Base-by-base conservation (phyloP, 2,797 vertebrate species). In the Heterohyrax brucei region DNA sequence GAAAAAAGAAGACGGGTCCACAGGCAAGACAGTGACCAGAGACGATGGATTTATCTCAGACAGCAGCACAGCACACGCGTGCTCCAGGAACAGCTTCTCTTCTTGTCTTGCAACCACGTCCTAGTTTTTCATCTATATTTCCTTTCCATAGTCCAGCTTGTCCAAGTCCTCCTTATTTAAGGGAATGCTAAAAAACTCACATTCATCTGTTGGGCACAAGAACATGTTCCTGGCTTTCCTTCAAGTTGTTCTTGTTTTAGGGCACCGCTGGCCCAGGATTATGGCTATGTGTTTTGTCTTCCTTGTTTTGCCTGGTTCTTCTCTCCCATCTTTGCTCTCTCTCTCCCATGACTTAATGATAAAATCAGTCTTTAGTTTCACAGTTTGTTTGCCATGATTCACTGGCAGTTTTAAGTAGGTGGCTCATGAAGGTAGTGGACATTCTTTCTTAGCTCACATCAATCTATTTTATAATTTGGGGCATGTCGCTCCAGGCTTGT, bases 401-500 rank as follows among this genome's bases (percentile, higher is more conserved):
- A 95, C 72, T 87, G 97, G 85, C 77, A 94, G 89, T 97, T 98
- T 97, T 89, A 93, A 95, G 68, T 56, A 97, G 80, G 95, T 86
- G 24, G 93, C 80, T 95, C 19, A 5, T 64, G 95, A 91, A 93
- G 86, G 79, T 33, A n/a, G 83, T 86, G 82, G 88, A 81, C 73
- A 39, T 44, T 90, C 3, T 76, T 93, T 64, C 28, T 76, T 76
- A 33, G 70, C 82, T 78, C 9, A 16, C 81, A 44, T 33, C 13
- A 0, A 44, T 79, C 97, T 98, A 98, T 97, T 99, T 99, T 98
- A 98, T 98, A 83, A 98, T 98, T 87, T 97, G 98, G 0, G 99
- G 99, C 98, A 99, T 99, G 97, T 99, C 99, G 66, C 98, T 99
- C 99, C 99, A 99, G 62, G 99, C 99, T 98, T 99, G 99, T 1